Evolutionary conservation across 2,888 invertebrate genomes (phyloP).

Genomic region (Lomographa bimaculata): DNA sequence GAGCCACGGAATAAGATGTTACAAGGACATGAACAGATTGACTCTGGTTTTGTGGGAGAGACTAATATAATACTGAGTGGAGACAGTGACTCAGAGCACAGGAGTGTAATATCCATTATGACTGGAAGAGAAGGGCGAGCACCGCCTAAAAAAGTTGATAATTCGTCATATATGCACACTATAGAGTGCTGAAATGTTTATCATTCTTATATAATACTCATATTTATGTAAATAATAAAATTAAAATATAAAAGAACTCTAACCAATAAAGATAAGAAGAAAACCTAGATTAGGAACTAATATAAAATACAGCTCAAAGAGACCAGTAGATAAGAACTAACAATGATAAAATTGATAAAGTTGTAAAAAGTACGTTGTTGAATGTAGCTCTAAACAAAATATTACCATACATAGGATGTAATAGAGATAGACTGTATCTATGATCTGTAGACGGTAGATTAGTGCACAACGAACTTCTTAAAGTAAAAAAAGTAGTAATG

Average conservation of each 20-base stretch:
- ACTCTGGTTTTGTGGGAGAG: conserved; percentile 75
- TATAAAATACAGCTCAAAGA: too few species aligned
- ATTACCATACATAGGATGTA: too few species aligned
- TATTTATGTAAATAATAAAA: conserved; percentile 4
- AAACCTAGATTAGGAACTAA: conserved; percentile 5
- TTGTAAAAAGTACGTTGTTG: too few species aligned
- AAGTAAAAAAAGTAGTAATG: too few species aligned
- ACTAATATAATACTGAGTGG: conserved; percentile 76
- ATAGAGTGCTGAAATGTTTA: conserved; percentile 58
- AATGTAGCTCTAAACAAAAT: too few species aligned
- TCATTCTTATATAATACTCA: conserved; percentile 8
- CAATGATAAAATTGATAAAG: too few species aligned
- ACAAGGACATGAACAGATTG: conserved; percentile 65
- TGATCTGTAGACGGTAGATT: too few species aligned
- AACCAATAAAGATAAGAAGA: conserved; percentile 1
- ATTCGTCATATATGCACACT: conserved; percentile 63
- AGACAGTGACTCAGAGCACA: conserved; percentile 77
- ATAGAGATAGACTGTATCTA: too few species aligned
- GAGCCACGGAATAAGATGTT: conserved; percentile 50
- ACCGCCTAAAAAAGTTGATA: conserved; percentile 59
- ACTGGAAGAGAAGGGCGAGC: conserved; percentile 65
- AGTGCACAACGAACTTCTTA: too few species aligned
- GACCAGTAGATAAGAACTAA: too few species aligned
- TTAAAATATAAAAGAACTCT: not conserved
- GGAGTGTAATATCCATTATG: conserved; percentile 76